A percentile compares a stretch with the other conserved stretches of the same genome.
These are phyloP conservation scores for Acrossocheilus wenchowensis DNA, from an alignment of 2,797 vertebrate species.

Conservation along the genomic window DNA sequence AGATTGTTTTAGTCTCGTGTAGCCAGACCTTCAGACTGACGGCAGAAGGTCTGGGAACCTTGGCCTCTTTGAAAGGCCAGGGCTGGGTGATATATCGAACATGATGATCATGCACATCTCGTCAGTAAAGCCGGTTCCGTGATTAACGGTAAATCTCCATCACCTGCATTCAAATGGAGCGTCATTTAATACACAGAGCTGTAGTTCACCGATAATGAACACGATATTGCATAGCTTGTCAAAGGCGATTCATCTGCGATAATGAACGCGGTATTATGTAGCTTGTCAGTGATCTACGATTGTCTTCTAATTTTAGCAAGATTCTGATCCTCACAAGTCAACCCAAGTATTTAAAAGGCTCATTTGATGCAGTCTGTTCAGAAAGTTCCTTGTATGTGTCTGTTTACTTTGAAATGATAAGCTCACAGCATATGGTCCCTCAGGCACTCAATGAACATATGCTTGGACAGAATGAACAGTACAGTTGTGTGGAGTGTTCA, in stretches of 20 bases:
- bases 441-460: constrained; percentile 31
- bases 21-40: not conserved
- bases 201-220: too few relatives aligned
- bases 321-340: not conserved
- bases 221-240: too few relatives aligned
- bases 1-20: not conserved
- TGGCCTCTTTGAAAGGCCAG: too few relatives aligned
- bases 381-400: constrained; percentile 7
- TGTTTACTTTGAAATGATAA: constrained; percentile 34
- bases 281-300: not conserved
- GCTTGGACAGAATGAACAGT: constrained; percentile 25
- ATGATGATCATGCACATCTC: too few relatives aligned
- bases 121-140: too few relatives aligned
- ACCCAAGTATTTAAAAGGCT: constrained; percentile 7
- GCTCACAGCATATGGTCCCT: constrained; percentile 33
- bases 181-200: too few relatives aligned
- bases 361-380: constrained; percentile 17
- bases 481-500: constrained; percentile 19
- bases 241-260: too few relatives aligned
- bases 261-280: too few relatives aligned
- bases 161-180: too few relatives aligned
- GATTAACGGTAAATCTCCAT: too few relatives aligned
- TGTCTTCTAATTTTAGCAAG: not conserved
- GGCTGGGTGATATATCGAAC: too few relatives aligned
- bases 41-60: too few relatives aligned